Evolutionary conservation across 1,140 invertebrate species (phyloP).

Genomic region (Sycophaga agraensis): DNA sequence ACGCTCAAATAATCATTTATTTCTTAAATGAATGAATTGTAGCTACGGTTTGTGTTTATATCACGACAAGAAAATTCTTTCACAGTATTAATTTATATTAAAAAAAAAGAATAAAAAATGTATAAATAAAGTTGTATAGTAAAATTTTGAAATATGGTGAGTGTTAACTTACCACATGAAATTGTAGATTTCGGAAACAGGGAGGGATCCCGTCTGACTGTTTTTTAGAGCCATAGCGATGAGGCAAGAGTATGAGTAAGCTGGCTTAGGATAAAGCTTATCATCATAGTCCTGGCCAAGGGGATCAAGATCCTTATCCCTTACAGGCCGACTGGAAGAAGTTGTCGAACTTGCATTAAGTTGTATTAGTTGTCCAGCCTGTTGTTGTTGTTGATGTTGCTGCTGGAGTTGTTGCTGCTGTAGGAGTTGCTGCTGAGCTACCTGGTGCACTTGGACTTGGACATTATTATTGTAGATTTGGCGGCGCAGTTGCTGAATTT

Average conservation of each 20-base stretch:
- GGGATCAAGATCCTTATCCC: slow-evolving; percentile 40
- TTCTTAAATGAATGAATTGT: no score
- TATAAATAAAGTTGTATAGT: background rate
- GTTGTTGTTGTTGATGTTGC: background rate
- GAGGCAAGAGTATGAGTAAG: slow-evolving; percentile 96
- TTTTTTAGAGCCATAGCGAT: slow-evolving; percentile 98
- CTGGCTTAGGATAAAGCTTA: slow-evolving; percentile 89
- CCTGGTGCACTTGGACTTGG: slow-evolving; percentile 43
- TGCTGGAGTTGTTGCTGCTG: background rate
- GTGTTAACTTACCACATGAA: slow-evolving; percentile 98
- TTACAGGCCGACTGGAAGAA: slow-evolving; percentile 37
- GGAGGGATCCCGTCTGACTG: slow-evolving; percentile 87
- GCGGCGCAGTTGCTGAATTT: slow-evolving; percentile 49
- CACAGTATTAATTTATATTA: no score
- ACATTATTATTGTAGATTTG: slow-evolving; percentile 57
- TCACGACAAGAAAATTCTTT: no score
- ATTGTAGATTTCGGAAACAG: slow-evolving; percentile 97
- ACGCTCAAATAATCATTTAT: no score
- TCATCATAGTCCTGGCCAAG: slow-evolving; percentile 57
- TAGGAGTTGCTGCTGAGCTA: background rate
- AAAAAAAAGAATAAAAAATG: no score
- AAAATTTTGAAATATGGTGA: no score
- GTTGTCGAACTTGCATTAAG: slow-evolving; percentile 30
- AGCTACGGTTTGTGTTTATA: no score
- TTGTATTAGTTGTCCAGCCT: background rate